These are phyloP conservation scores for Diorhabda carinulata DNA, from an alignment of 1,140 invertebrate species.

Conservation along the genomic window DNA sequence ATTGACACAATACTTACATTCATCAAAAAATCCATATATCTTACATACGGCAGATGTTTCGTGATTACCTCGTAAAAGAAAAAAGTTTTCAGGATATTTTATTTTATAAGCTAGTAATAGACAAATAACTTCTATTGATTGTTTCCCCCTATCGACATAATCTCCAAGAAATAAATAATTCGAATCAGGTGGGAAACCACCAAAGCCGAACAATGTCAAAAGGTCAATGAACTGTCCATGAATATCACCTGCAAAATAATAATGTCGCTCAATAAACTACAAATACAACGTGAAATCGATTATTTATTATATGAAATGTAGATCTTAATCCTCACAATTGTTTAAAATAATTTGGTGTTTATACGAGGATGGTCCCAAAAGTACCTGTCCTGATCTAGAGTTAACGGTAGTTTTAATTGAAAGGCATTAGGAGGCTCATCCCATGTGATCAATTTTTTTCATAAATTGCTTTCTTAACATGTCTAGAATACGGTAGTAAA, in stretches of 20 bases:
- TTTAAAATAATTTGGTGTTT: too few relatives aligned
- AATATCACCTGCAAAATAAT: conserved; percentile 67
- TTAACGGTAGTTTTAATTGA: too few relatives aligned
- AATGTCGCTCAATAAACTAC: neutral
- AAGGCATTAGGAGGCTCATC: too few relatives aligned
- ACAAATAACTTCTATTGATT: conserved; percentile 81
- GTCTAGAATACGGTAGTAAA: too few relatives aligned
- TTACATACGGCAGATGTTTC: conserved; percentile 80
- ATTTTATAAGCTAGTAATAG: conserved; percentile 88
- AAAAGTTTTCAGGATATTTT: conserved; percentile 93
- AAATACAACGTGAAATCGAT: neutral
- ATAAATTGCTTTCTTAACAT: too few relatives aligned
- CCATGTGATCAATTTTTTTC: too few relatives aligned
- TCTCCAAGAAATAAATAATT: conserved; percentile 94
- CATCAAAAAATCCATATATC: conserved; percentile 81
- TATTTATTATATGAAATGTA: too few relatives aligned
- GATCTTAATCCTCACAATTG: too few relatives aligned
- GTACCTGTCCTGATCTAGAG: too few relatives aligned
- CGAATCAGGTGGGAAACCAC: conserved; percentile 92
- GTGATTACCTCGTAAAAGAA: conserved; percentile 79
- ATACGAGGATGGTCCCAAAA: too few relatives aligned
- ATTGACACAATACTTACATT: conserved; percentile 55
- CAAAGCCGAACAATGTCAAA: conserved; percentile 90
- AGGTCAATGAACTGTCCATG: conserved; percentile 92
- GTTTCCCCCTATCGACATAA: conserved; percentile 86